Evolutionary conservation across 2,113 vertebrate species (phyloP), one percentile per base, ranked within the genome.

Genomic region (Brachyistius frenatus): DNA sequence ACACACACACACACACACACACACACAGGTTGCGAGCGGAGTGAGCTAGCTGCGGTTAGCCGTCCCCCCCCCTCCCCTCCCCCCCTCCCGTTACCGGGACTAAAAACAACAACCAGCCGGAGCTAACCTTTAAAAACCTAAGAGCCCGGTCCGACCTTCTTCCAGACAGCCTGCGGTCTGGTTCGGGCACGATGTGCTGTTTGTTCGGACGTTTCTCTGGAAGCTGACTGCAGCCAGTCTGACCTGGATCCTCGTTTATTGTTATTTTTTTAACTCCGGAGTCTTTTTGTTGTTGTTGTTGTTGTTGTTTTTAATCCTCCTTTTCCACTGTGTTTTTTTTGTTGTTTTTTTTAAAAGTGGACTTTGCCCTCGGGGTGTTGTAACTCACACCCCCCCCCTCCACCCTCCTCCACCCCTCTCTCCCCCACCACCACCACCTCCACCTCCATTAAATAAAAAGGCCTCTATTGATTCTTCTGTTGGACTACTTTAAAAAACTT

Each of bases 11-110:
- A n/a, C 55, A 39, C 77, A n/a, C 64, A 54, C 57, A 31, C 64
- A 73, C 84, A 81, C 88, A 84, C 88, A 90, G 89, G 89, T 91
- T 89, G 84, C 78, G 84, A 88, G 74, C 76, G 86, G 73, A 84
- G 81, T 86, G 77, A 81, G 89, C 80, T 87, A 76, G 80, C 81
- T 10, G 55, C 46, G 61, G 73, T 62, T 67, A 65, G 69, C 65
- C 4, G 57, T 7, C 11, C 41, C 52, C 49, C 39, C 9, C 7
- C 41, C 7, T 31, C 0, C 2, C 9, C 8, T 41, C 23, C 49
- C 39, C 9, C 9, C 41, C 7, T 31, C 0, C 2, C 9, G 23
- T 23, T 23, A 23, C 8, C 41, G 58, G 57, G 74, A 62, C 58
- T 37, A 3, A 44, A 57, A 11, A 2, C 23, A 23, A 23, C 23